Conservation (phyloP, 2,888 invertebrate species). For the Phyto melanocephala region DNA sequence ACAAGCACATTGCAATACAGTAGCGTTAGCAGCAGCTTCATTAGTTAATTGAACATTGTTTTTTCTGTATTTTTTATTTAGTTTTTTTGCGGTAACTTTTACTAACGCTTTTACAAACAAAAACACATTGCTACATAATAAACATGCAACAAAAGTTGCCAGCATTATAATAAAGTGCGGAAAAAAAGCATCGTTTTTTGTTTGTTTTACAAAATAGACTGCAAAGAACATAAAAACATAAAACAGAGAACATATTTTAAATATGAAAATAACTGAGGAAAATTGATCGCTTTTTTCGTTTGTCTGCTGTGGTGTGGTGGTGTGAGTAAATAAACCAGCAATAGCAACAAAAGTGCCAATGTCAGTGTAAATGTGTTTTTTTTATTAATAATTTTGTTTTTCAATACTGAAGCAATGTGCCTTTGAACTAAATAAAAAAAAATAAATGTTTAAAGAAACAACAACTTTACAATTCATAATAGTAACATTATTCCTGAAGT, state of each 20-base stretch:
- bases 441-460: neutral
- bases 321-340: neutral
- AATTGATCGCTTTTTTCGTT: conserved; percentile 51
- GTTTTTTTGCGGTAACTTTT: conserved; percentile 6
- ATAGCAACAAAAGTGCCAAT: conserved; percentile 3
- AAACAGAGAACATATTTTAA: conserved; percentile 47
- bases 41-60: conserved; percentile 62
- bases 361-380: conserved; percentile 22
- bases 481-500: neutral
- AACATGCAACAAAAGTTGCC: conserved; percentile 45
- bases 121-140: conserved; percentile 27
- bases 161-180: conserved; percentile 38
- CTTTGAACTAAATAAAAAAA: neutral
- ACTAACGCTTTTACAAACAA: neutral
- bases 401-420: neutral
- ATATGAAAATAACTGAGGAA: conserved; percentile 48
- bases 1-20: neutral
- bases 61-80: neutral
- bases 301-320: conserved; percentile 2
- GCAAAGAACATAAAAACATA: conserved; percentile 26
- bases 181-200: neutral
- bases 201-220: conserved; percentile 2
- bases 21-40: conserved; percentile 37
- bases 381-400: neutral
- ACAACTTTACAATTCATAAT: neutral